phyloP scores from a whole-genome alignment of 2,888 invertebrate genomes.

The Agriotes lineatus region DNA sequence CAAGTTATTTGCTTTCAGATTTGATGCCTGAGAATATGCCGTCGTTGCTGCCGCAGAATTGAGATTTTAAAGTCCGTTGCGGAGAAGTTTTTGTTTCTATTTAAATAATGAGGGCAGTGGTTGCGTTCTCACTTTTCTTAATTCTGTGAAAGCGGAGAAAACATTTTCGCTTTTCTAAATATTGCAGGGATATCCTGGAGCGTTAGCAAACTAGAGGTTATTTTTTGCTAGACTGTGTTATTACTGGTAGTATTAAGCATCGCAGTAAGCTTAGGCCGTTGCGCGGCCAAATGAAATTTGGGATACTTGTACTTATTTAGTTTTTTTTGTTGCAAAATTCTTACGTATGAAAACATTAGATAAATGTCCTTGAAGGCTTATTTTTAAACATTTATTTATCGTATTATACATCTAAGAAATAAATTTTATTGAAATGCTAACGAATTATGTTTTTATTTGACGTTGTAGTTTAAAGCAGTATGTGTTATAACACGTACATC shows the following conservation, averaged over 20 bases:
- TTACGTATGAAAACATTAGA: too few relatives aligned
- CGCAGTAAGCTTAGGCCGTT: neutral
- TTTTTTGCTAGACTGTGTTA: neutral
- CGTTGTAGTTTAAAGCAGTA: too few relatives aligned
- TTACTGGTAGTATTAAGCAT: neutral
- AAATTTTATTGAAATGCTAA: too few relatives aligned
- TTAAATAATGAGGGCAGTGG: neutral
- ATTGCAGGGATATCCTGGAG: conserved; percentile 1
- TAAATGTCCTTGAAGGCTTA: too few relatives aligned
- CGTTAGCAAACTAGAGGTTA: conserved; percentile 1
- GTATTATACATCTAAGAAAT: too few relatives aligned
- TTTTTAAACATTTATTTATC: too few relatives aligned
- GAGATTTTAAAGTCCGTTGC: neutral
- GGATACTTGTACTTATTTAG: neutral
- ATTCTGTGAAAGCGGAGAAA: neutral
- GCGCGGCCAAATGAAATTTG: neutral
- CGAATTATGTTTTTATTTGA: too few relatives aligned
- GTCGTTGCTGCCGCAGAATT: neutral
- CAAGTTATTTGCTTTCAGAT: conserved; percentile 1
- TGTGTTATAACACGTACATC: too few relatives aligned
- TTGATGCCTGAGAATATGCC: neutral
- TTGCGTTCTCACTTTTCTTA: neutral
- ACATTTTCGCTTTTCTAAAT: conserved; percentile 5
- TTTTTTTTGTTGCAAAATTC: neutral
- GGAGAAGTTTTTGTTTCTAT: neutral